These are phyloP conservation scores for Elgaria multicarinata DNA, from an alignment of 2,113 vertebrate species.

Conservation along the genomic window DNA sequence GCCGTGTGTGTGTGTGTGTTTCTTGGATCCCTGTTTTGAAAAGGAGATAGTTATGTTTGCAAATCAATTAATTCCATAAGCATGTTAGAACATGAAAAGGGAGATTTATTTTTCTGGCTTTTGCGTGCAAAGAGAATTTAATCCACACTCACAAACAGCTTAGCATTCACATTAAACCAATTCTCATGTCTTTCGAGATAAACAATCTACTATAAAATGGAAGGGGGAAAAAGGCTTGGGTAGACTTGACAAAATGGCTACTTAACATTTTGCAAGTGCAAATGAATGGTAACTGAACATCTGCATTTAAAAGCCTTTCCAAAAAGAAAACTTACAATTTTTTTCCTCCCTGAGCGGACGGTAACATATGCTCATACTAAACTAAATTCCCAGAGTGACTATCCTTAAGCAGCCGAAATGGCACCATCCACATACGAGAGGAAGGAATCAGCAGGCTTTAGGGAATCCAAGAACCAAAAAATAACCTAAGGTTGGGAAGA, in stretches of 20 bases:
- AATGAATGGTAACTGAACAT: neutral
- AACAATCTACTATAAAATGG: neutral
- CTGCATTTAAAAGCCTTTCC: neutral
- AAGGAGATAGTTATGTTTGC: neutral
- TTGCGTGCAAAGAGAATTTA: slow-evolving; percentile 8
- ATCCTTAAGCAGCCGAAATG: neutral
- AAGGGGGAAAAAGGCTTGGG: neutral
- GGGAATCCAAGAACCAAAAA: neutral
- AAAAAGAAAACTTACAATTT: neutral
- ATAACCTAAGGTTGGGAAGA: too few species aligned
- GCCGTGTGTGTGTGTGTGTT: neutral
- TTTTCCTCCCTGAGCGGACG: neutral
- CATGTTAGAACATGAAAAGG: slow-evolving; percentile 7
- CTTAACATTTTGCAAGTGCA: neutral
- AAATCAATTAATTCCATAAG: slow-evolving; percentile 16
- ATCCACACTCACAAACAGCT: neutral
- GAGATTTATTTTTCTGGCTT: slow-evolving; percentile 23
- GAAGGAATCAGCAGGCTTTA: neutral
- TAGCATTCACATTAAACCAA: neutral
- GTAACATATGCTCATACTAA: neutral
- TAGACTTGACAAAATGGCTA: neutral
- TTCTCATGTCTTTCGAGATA: neutral
- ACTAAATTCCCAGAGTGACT: neutral
- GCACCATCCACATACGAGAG: neutral
- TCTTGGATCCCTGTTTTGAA: neutral